A percentile compares a stretch with the other conserved stretches of the same genome.
Conservation (phyloP, 2,888 invertebrate genomes). For the Electrophaes corylata region DNA sequence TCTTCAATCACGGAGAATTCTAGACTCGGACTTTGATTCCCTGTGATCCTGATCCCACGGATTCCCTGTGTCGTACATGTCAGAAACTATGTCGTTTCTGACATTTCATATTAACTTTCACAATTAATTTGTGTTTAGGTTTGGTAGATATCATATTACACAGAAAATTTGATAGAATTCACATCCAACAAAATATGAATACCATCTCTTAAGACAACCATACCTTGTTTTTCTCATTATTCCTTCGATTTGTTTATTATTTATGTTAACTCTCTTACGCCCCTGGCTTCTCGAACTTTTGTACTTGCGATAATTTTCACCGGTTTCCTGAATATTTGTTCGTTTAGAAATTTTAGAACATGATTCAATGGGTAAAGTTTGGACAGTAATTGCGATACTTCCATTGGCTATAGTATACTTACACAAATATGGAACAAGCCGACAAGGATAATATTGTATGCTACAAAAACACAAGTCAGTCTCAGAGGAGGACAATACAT, state of each 20-base stretch:
- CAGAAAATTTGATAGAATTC: too few species aligned
- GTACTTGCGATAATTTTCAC: conserved; percentile 49
- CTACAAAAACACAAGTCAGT: conserved; percentile 1
- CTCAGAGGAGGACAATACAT: conserved; percentile 9
- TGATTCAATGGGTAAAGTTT: conserved; percentile 56
- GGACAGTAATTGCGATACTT: conserved; percentile 57
- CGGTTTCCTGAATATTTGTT: conserved; percentile 51
- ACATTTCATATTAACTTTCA: too few species aligned
- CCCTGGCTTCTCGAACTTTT: conserved; percentile 43
- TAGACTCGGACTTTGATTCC: too few species aligned
- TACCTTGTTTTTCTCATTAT: conserved; percentile 23
- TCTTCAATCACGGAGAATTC: too few species aligned
- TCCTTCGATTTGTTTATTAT: conserved; percentile 35
- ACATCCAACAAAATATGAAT: conserved; percentile 54
- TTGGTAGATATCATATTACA: too few species aligned
- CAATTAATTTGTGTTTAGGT: too few species aligned
- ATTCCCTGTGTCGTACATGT: too few species aligned
- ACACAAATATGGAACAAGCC: conserved; percentile 26
- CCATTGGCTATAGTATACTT: conserved; percentile 25
- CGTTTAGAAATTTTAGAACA: conserved; percentile 47
- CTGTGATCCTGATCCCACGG: too few species aligned
- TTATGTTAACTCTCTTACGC: conserved; percentile 35
- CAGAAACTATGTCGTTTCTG: too few species aligned
- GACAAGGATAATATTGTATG: background rate
- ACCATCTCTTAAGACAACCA: conserved; percentile 14